Evolutionary conservation across 2,888 invertebrate genomes (phyloP).

Genomic region (Netelia inedita): DNA sequence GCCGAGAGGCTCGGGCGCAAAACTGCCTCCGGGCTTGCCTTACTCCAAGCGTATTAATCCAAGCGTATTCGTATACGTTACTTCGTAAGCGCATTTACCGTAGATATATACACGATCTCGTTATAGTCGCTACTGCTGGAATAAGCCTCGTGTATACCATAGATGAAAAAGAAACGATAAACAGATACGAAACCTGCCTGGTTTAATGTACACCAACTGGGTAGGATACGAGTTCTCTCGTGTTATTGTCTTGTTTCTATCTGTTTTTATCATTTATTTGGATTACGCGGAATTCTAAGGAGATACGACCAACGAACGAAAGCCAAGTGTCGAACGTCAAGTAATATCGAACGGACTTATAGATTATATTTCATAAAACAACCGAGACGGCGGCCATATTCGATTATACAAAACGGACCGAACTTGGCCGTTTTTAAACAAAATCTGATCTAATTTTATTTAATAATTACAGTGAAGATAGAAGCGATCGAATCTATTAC

Average conservation of each 20-base stretch:
- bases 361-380: too few species aligned
- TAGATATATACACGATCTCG: constrained; percentile 5
- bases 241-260: neutral
- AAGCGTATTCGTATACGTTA: constrained; percentile 39
- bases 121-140: constrained; percentile 29
- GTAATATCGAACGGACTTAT: too few species aligned
- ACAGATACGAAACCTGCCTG: constrained; percentile 30
- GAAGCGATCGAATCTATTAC: too few species aligned
- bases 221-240: constrained; percentile 22
- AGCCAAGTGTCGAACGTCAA: too few species aligned
- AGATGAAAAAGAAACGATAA: constrained; percentile 31
- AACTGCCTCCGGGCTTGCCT: constrained; percentile 9
- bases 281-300: neutral
- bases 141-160: constrained; percentile 15
- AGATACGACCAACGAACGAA: neutral
- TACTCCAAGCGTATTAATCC: constrained; percentile 35
- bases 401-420: too few species aligned
- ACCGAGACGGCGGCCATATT: too few species aligned
- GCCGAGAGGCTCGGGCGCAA: neutral
- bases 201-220: constrained; percentile 14
- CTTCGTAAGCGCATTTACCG: constrained; percentile 16
- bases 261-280: constrained; percentile 16
- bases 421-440: too few species aligned
- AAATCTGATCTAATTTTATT: too few species aligned
- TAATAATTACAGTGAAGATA: too few species aligned